Conservation (phyloP, 2,113 vertebrate species). For the Malurus alboscapulatus region DNA sequence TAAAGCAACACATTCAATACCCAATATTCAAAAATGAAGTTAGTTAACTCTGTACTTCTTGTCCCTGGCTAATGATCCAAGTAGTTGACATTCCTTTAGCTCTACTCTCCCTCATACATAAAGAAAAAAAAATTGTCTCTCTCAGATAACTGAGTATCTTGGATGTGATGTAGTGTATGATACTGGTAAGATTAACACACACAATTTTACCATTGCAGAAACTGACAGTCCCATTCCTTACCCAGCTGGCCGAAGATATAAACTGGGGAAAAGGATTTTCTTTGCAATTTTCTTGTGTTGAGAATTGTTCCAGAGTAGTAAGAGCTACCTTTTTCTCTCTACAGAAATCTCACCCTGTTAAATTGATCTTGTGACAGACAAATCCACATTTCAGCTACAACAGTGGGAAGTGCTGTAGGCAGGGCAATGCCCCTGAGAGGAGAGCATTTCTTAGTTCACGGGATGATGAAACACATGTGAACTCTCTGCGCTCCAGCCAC, state of each 20-base stretch:
- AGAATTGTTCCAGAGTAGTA: neutral
- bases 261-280: slow-evolving; percentile 3
- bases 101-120: neutral
- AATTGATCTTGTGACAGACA: neutral
- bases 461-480: neutral
- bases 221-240: neutral
- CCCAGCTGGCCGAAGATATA: neutral
- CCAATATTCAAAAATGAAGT: neutral
- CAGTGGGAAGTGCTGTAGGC: neutral
- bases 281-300: neutral
- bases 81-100: neutral
- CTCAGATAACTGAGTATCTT: neutral
- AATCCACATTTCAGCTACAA: neutral
- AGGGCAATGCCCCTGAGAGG: neutral
- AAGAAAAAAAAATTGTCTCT: neutral
- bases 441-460: neutral
- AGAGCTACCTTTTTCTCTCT: neutral
- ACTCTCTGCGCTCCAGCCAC: neutral
- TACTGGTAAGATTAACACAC: neutral
- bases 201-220: neutral
- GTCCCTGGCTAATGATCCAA: neutral
- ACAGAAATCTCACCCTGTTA: neutral
- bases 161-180: neutral
- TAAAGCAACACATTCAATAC: neutral
- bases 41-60: neutral